These are phyloP conservation scores for Pachypanchax playfairii DNA, from an alignment of 2,113 vertebrate genomes.

Conservation along the genomic window DNA sequence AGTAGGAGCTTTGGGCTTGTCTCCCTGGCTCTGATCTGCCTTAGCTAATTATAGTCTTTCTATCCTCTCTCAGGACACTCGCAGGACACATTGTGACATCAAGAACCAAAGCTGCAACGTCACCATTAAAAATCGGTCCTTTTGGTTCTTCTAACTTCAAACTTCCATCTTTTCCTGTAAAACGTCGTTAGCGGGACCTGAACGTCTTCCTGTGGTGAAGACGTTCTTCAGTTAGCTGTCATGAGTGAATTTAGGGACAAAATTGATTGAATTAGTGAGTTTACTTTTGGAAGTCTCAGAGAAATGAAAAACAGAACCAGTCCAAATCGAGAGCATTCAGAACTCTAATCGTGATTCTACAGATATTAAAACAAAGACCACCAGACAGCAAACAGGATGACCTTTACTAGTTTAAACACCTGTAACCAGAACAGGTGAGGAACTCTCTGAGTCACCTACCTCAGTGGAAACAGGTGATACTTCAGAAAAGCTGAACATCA, in stretches of 20 bases:
- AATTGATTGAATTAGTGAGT: too few species aligned
- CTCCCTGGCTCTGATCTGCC: constrained; percentile 58
- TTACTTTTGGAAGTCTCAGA: too few species aligned
- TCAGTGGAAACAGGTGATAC: constrained; percentile 16
- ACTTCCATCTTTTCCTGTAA: neutral
- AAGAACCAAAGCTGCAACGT: constrained; percentile 35
- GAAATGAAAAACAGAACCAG: too few species aligned
- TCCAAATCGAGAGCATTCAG: too few species aligned
- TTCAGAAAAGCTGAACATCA: constrained; percentile 20
- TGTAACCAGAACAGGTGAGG: neutral
- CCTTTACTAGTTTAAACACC: too few species aligned
- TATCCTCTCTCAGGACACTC: constrained; percentile 65
- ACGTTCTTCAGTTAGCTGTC: too few species aligned
- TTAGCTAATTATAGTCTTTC: constrained; percentile 68
- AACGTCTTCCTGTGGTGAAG: too few species aligned
- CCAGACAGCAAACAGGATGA: too few species aligned
- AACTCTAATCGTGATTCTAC: too few species aligned
- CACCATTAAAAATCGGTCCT: constrained; percentile 15
- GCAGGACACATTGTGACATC: constrained; percentile 44
- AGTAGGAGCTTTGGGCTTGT: constrained; percentile 48
- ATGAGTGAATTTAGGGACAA: too few species aligned
- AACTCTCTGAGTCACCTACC: constrained; percentile 27
- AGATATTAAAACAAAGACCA: too few species aligned
- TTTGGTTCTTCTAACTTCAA: too few species aligned
- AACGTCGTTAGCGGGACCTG: neutral